Percentiles rank a stretch among this genome's conserved stretches.
Conservation (phyloP, 2,797 vertebrate genomes). For the Amblyraja radiata region DNA sequence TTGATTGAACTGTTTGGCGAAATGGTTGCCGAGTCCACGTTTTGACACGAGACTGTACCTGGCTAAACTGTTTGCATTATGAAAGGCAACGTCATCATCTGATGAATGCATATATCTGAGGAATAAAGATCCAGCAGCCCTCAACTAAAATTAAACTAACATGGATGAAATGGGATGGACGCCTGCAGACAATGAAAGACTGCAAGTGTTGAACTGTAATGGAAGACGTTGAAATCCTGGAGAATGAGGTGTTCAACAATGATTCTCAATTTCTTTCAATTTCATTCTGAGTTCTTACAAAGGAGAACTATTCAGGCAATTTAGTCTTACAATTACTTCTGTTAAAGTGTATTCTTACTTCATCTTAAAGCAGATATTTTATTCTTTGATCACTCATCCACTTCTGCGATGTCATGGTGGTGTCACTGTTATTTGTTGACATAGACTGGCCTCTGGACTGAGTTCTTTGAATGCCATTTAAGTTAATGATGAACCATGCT, state of each 20-base stretch:
- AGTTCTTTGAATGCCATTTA: too few relatives aligned
- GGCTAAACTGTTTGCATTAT: too few relatives aligned
- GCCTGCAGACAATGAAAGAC: not conserved
- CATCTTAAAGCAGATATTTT: not conserved
- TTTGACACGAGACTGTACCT: too few relatives aligned
- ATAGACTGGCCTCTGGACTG: too few relatives aligned
- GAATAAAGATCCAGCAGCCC: not conserved
- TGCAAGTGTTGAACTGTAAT: not conserved
- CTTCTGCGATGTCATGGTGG: too few relatives aligned
- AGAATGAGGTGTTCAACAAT: not conserved
- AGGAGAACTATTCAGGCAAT: not conserved
- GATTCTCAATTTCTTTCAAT: conserved; percentile 17
- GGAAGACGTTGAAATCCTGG: not conserved
- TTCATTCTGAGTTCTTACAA: not conserved
- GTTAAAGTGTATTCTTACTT: not conserved
- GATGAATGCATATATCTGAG: not conserved
- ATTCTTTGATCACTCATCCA: not conserved
- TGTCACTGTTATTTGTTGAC: too few relatives aligned
- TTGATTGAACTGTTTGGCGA: too few relatives aligned
- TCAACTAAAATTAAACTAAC: not conserved
- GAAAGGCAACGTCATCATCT: not conserved
- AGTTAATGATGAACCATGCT: too few relatives aligned
- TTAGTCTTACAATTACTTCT: not conserved
- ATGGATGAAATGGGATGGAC: not conserved
- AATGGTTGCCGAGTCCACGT: too few relatives aligned